Evolutionary conservation across 2,797 vertebrate genomes (phyloP), one percentile per base, ranked within the genome.

Genomic region (Sebastes vulpes): DNA sequence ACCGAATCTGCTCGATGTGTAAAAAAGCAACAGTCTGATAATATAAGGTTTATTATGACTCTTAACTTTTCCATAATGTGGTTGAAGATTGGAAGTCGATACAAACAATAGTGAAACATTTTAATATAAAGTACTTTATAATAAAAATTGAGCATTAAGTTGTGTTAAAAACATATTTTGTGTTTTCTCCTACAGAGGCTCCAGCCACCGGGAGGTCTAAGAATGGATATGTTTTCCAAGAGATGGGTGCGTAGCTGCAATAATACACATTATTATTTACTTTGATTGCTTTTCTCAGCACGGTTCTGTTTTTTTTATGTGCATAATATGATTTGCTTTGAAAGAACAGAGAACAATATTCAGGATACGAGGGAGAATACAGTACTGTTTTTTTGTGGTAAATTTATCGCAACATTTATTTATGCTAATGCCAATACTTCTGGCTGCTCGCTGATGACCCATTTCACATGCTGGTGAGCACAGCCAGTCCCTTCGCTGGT

Each of bases 191-290:
- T 82, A 31, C 89, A 98, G 97, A 97, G 21, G 89, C 91, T 84
- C 88, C 96, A 75, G 91, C 96, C 67, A 88, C 93, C 61, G 91
- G 94, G 16, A 96, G 96, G 95, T 96, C 97, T 67, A 96, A 96
- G 87, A 97, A 98, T 95, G 97, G 97, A 88, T 97, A 96, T 90
- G 92, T 95, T 87, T 97, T 97, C 91, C 96, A 97, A 89, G 96
- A 97, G 83, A 97, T 96, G 90, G 97, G 97, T 96, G 91, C 79
- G 97, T 96, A 86, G 18, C 48, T 69, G 59, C 26, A 79, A 26
- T 8, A 26, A 64, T 28, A 46, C 20, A 31, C 21, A 42, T 54
- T 31, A 29, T 38, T 32, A 65, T 81, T 63, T 31, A 52, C 56
- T 9, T 14, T 79, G 9, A 79, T 42, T 61, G 35, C 26, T 63